phyloP scores from a whole-genome alignment of 2,113 vertebrate species.

The Glaucidium brasilianum region DNA sequence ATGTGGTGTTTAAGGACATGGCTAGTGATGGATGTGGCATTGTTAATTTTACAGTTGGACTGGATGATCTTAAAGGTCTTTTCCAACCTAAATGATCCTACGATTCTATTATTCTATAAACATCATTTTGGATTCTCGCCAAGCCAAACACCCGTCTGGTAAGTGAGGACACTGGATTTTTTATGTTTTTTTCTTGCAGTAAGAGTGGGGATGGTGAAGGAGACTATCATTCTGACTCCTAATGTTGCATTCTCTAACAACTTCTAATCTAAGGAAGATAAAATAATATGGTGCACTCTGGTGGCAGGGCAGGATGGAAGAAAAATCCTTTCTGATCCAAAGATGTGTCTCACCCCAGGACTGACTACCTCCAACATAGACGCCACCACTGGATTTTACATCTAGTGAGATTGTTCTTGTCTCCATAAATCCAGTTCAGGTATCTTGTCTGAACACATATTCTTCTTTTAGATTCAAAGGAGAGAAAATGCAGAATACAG shows the following conservation, averaged over 20 bases:
- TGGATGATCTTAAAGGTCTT: not conserved
- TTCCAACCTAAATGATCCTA: not conserved
- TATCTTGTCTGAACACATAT: not conserved
- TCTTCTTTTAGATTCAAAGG: not conserved
- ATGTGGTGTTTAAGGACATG: not conserved
- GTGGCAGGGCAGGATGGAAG: not conserved
- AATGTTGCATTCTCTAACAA: not conserved
- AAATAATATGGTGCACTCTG: not conserved
- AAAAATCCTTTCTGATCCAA: not conserved
- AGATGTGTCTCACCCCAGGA: not conserved
- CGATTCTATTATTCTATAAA: not conserved
- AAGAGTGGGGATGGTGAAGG: not conserved
- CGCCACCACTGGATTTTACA: not conserved
- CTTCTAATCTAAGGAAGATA: not conserved
- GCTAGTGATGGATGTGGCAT: not conserved
- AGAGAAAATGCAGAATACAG: not conserved
- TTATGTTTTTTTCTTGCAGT: not conserved
- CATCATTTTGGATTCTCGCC: not conserved
- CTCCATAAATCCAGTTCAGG: not conserved
- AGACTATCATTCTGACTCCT: accelerated
- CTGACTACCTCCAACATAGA: not conserved
- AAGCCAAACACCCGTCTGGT: not conserved
- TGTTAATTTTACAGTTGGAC: not conserved
- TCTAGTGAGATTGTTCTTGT: not conserved
- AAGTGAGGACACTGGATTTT: no score